phyloP scores from a whole-genome alignment of 2,797 vertebrate genomes.

The Zalophus californianus region DNA sequence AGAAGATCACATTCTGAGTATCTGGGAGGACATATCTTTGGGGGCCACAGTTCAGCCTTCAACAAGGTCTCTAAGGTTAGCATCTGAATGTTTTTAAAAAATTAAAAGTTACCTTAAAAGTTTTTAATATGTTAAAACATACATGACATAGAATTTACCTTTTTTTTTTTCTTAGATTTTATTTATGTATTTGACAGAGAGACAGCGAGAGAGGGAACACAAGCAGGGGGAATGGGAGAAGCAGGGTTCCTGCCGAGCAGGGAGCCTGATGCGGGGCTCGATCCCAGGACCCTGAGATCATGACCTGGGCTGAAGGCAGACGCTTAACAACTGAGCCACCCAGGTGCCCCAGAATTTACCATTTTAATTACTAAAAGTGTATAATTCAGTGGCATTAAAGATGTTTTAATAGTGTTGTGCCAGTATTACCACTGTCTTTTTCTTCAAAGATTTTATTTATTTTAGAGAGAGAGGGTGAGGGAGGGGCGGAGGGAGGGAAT shows the following conservation, averaged over 20 bases:
- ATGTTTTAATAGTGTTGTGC: background rate
- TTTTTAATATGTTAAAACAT: background rate
- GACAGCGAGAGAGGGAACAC: no score
- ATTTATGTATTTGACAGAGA: no score
- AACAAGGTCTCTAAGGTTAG: background rate
- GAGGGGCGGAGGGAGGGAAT: background rate
- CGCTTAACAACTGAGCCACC: no score
- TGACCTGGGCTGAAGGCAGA: no score
- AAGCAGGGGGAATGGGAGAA: no score
- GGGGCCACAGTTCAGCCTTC: background rate
- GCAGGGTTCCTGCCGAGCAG: no score
- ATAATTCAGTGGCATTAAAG: background rate
- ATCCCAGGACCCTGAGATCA: no score
- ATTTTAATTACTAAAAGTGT: slow-evolving; percentile 22
- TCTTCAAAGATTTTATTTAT: background rate
- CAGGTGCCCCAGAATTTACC: background rate
- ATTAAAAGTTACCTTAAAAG: background rate
- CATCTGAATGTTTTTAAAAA: background rate
- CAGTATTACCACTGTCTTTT: background rate
- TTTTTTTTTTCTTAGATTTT: no score
- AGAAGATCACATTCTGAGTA: background rate
- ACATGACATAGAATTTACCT: background rate
- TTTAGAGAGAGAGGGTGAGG: background rate
- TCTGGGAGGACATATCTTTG: background rate
- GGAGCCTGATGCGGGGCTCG: no score